A percentile compares a stretch with the other conserved stretches of the same genome.
phyloP scores from a whole-genome alignment of 2,113 vertebrate genomes.

The Boleophthalmus pectinirostris region DNA sequence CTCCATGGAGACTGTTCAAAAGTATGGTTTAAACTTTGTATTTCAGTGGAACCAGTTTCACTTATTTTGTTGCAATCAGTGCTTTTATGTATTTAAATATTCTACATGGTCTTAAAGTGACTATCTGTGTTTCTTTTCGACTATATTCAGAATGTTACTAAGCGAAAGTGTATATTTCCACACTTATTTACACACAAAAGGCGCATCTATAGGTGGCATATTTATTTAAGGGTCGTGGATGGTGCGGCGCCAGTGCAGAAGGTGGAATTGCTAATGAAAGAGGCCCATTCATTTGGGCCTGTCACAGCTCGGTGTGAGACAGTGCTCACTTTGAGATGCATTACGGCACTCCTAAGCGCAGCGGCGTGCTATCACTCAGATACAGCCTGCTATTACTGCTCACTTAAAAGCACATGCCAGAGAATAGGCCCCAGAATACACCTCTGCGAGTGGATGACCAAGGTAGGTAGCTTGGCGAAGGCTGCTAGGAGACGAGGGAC shows the following conservation, averaged over 20 bases:
- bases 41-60: no score
- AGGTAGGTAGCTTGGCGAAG: slow-evolving; percentile 31
- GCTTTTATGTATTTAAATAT: no score
- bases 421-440: slow-evolving; percentile 25
- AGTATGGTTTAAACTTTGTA: no score
- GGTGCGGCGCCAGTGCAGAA: slow-evolving; percentile 37
- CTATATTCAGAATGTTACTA: background rate
- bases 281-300: slow-evolving; percentile 58
- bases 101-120: no score
- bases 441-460: slow-evolving; percentile 29
- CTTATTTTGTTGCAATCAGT: no score
- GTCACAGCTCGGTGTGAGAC: slow-evolving; percentile 51
- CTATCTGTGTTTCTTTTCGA: no score
- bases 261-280: slow-evolving; percentile 47
- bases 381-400: slow-evolving; percentile 47
- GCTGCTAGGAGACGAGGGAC: background rate
- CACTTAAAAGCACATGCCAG: slow-evolving; percentile 48
- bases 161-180: background rate
- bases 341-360: slow-evolving; percentile 56
- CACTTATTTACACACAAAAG: background rate
- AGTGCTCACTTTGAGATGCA: slow-evolving; percentile 68
- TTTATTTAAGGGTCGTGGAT: slow-evolving; percentile 35
- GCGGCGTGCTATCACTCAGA: slow-evolving; percentile 54
- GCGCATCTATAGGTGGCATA: slow-evolving; percentile 43
- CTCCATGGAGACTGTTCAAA: no score